These are phyloP conservation scores for Laspeyria flexula DNA, from an alignment of 2,888 invertebrate species.

Conservation along the genomic window DNA sequence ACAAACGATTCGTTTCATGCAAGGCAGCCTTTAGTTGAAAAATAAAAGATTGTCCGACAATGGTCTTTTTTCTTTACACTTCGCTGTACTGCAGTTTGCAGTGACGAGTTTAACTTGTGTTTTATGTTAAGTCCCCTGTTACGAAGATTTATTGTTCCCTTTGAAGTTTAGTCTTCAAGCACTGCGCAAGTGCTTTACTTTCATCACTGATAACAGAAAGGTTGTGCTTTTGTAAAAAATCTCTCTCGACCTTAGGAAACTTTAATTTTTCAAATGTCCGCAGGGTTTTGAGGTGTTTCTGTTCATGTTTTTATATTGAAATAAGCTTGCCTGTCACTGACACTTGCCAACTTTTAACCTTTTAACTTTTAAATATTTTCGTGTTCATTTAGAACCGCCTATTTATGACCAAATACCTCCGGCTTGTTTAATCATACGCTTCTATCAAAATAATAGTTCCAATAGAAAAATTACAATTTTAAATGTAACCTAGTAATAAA, in stretches of 20 bases:
- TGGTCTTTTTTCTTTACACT: slow-evolving; percentile 42
- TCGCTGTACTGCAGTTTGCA: slow-evolving; percentile 41
- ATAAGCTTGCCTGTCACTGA: too few species aligned
- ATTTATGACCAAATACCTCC: too few species aligned
- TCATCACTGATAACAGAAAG: slow-evolving; percentile 1
- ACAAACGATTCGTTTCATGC: not conserved
- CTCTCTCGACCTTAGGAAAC: not conserved
- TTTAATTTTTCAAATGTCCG: not conserved
- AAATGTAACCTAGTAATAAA: not conserved
- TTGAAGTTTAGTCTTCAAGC: slow-evolving; percentile 29
- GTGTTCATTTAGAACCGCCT: too few species aligned
- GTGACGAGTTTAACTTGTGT: slow-evolving; percentile 45
- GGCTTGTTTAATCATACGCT: too few species aligned
- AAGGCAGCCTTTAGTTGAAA: slow-evolving; percentile 16
- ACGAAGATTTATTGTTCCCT: slow-evolving; percentile 41
- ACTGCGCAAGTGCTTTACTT: not conserved
- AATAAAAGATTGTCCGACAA: slow-evolving; percentile 30
- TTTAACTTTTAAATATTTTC: too few species aligned
- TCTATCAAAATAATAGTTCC: too few species aligned
- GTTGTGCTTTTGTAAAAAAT: not conserved
- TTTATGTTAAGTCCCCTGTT: slow-evolving; percentile 45
- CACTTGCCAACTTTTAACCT: too few species aligned
- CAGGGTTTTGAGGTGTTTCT: not conserved
- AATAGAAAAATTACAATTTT: too few species aligned
- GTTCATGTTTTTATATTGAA: not conserved